Conservation (phyloP, 2,113 vertebrate genomes). For the Neolamprologus hecqui region DNA sequence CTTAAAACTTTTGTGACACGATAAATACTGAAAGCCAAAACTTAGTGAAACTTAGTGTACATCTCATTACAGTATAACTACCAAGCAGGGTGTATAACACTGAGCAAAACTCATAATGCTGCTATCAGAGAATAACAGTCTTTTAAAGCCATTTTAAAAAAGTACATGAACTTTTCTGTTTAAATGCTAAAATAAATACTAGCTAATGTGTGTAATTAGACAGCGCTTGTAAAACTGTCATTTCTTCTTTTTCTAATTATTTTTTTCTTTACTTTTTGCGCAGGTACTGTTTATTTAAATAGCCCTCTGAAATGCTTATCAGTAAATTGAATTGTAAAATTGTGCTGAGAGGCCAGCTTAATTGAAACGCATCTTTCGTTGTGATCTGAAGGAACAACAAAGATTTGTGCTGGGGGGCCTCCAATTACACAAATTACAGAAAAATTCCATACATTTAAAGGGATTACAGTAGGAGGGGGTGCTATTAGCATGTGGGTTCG, state of each 20-base stretch:
- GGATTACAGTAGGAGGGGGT: constrained; percentile 1
- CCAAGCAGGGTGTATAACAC: not conserved
- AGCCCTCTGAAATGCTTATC: not conserved
- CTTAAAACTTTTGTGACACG: not conserved
- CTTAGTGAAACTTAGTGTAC: not conserved
- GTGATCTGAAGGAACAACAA: constrained; percentile 7
- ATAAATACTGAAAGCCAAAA: not conserved
- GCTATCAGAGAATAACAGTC: not conserved
- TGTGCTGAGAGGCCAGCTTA: not conserved
- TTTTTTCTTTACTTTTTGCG: rapidly evolving
- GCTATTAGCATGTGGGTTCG: constrained; percentile 23
- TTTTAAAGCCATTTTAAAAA: not conserved
- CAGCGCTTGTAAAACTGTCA: not conserved
- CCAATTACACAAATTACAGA: not conserved
- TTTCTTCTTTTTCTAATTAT: not conserved
- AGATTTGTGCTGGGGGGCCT: not conserved
- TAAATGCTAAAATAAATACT: not conserved
- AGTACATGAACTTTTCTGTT: not conserved
- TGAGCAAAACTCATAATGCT: not conserved
- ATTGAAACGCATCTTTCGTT: not conserved
- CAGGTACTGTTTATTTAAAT: not conserved
- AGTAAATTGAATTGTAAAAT: not conserved
- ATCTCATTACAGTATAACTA: not conserved
- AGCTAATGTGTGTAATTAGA: not conserved
- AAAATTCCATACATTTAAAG: constrained; percentile 1